Evolutionary conservation across 2,888 invertebrate species (phyloP).

Genomic region (Diabrotica balteata): DNA sequence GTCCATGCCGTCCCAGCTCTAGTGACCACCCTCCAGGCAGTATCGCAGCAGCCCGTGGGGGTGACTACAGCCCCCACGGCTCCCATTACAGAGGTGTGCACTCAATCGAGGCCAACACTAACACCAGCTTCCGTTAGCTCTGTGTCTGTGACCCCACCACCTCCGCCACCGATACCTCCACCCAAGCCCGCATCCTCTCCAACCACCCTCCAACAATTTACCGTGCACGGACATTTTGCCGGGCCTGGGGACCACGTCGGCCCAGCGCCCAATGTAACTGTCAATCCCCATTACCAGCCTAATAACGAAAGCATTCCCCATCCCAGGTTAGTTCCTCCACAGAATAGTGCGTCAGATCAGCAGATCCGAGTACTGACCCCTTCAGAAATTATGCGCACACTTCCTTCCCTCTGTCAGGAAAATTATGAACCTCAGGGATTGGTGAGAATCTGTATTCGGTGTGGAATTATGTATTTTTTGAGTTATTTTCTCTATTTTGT

Average conservation of each 20-base stretch:
- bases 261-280: constrained; percentile 74
- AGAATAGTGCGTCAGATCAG: constrained; percentile 68
- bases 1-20: constrained; percentile 42
- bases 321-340: constrained; percentile 60
- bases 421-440: constrained; percentile 67
- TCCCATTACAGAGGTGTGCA: constrained; percentile 61
- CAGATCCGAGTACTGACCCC: constrained; percentile 89
- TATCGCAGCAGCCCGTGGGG: constrained; percentile 44
- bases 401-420: constrained; percentile 82
- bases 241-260: constrained; percentile 64
- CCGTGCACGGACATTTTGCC: constrained; percentile 59
- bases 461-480: constrained; percentile 39
- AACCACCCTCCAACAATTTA: constrained; percentile 59
- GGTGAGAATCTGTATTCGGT: constrained; percentile 55
- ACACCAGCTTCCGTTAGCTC: constrained; percentile 56
- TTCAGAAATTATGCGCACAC: constrained; percentile 89
- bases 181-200: constrained; percentile 50
- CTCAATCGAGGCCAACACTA: constrained; percentile 54
- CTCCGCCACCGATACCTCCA: constrained; percentile 44
- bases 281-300: constrained; percentile 65
- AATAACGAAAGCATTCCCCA: constrained; percentile 41
- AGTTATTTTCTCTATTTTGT: constrained; percentile 32
- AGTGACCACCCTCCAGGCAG: constrained; percentile 40
- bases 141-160: constrained; percentile 51
- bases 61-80: constrained; percentile 53